These are phyloP conservation scores for Trichogramma dendrolimi DNA, from an alignment of 2,888 invertebrate species.

Conservation along the genomic window DNA sequence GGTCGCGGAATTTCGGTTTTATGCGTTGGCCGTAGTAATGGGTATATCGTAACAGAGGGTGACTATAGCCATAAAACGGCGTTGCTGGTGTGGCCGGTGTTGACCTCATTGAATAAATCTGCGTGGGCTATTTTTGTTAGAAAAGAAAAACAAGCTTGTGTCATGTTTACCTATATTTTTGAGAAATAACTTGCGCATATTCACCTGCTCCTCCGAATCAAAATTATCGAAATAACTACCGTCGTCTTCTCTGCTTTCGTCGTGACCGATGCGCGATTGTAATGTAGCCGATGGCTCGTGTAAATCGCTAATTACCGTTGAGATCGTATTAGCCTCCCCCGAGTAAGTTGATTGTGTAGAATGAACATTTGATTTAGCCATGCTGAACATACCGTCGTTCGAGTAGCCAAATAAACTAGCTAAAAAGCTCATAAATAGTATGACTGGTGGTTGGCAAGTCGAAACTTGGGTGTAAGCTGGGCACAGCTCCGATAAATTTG, in stretches of 20 bases:
- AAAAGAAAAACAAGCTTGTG: too few species aligned
- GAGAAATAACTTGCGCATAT: too few species aligned
- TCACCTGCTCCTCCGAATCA: too few species aligned
- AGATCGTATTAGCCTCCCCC: not conserved
- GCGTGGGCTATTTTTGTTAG: too few species aligned
- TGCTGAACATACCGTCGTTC: constrained; percentile 40
- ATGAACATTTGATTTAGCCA: not conserved
- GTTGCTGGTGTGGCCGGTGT: not conserved
- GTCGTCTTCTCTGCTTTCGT: not conserved
- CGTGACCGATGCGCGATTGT: constrained; percentile 8
- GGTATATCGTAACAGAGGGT: constrained; percentile 2
- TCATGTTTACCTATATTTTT: too few species aligned
- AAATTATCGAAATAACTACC: not conserved
- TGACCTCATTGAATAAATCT: not conserved
- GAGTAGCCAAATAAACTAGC: constrained; percentile 59
- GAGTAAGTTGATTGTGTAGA: not conserved
- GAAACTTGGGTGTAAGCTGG: constrained; percentile 56
- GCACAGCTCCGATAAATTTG: constrained; percentile 58
- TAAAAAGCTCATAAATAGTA: constrained; percentile 60
- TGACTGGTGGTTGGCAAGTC: constrained; percentile 59
- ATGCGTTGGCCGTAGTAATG: constrained; percentile 21
- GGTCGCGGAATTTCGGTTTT: constrained; percentile 7
- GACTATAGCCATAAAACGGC: constrained; percentile 7
- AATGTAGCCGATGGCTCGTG: not conserved
- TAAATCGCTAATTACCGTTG: not conserved